phyloP scores from a whole-genome alignment of 30 jellyfish, hydroid and myxozoan genomes.

The Nemopilema nomurai region DNA sequence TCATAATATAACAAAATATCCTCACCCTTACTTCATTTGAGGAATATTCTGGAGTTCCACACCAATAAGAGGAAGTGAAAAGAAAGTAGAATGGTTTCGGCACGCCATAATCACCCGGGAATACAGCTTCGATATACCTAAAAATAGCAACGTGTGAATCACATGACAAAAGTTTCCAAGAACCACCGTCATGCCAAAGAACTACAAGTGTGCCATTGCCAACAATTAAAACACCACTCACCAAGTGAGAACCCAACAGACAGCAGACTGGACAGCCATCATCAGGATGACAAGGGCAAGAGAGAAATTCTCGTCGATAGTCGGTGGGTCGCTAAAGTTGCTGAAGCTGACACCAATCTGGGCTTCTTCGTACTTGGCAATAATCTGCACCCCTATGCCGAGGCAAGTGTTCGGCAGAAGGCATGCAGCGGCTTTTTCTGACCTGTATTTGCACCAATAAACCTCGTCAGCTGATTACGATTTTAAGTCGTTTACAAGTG shows the following conservation, averaged over 20 bases:
- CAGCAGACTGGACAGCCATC: conserved; percentile 67
- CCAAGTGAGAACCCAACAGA: conserved; percentile 85
- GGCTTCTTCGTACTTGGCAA: conserved; percentile 58
- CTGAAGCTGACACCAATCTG: conserved; percentile 75
- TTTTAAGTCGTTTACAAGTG: too few species aligned
- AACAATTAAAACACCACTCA: too few species aligned
- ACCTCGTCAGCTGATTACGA: too few species aligned
- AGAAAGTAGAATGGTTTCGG: conserved; percentile 90
- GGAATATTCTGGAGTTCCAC: conserved; percentile 24
- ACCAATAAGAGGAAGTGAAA: conserved; percentile 84
- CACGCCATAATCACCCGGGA: conserved; percentile 92
- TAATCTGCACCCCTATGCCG: conserved; percentile 78
- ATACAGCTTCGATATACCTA: conserved; percentile 91
- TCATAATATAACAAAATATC: not conserved
- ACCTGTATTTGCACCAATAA: conserved; percentile 28
- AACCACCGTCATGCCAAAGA: too few species aligned
- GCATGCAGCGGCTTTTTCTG: conserved; percentile 77
- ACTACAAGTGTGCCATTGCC: too few species aligned
- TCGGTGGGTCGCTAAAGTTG: conserved; percentile 29
- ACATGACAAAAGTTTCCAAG: too few species aligned
- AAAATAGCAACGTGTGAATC: too few species aligned
- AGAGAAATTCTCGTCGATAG: conserved; percentile 79
- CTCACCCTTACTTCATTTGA: not conserved
- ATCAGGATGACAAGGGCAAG: conserved; percentile 64
- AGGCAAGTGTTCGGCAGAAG: conserved; percentile 88